Evolutionary conservation across 1,140 invertebrate species (phyloP), one percentile per base, ranked within the genome.

Genomic region (Venustaconcha ellipsiformis): DNA sequence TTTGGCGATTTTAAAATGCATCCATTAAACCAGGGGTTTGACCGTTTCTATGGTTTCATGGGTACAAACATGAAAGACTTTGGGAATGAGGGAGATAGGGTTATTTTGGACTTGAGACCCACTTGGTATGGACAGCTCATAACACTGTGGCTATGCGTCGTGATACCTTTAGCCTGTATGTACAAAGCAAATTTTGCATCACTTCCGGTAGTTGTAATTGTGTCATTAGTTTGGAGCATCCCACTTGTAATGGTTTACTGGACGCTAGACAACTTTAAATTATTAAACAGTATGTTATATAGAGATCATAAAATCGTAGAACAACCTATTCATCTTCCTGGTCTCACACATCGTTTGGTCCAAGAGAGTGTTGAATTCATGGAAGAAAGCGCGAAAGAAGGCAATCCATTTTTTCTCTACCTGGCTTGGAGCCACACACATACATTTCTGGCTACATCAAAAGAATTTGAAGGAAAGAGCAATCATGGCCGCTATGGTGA

Each of bases 21-120:
- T 76, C 91, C 91, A 12, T 56, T 89, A 20, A 88, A 86, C 20
- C 90, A 91, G 70, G 91, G 91, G 18, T 92, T 92, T 86, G 88
- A 92, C 80, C 87, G 87, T 64, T 92, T 91, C 78, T 92, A 89
- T 79, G 91, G 91, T 13, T 72, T 89, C 58, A 90, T 90, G n/a
- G 80, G 90, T 13, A 88, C 90, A 17, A 90, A 91, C 68, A 65
- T 90, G 13, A 84, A 87, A 75, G 90, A 90, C 73, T 89, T 88
- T 78, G 86, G 87, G n/a, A 67, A 83, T 74, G 81, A 84, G 20
- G 79, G 77, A 8, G 76, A 78, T 0, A 63, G 74, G 30, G 78
- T 86, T 14, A 15, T 85, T 8, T 63, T 62, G 15, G 66, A 56
- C 18, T 58, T 66, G n/a, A 62, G 73, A 6, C 79, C 82, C 1